Base-by-base conservation (phyloP, 2,113 vertebrate species). In the Lasiurus cinereus region DNA sequence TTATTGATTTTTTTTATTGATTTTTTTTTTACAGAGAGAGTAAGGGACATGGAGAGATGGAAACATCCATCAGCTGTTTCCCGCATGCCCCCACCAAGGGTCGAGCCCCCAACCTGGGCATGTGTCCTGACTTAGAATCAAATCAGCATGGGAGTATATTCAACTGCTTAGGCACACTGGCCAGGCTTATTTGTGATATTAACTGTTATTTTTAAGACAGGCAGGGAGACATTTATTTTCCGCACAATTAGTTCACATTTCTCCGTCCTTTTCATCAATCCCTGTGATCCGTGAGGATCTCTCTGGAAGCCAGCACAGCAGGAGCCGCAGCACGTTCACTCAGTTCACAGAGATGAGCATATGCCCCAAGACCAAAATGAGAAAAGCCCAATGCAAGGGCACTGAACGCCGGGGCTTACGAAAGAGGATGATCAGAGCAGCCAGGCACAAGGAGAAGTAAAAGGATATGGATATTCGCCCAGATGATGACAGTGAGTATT, bases 201-300 rank as follows among this genome's bases (percentile, higher is more conserved):
- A 93, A 93, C 69, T 50, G 3, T 46, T 93, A 6, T 96, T 95
- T 95, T 93, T 96, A 97, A 94, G 67, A 59, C 90, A 73, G 29
- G 92, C 78, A 92, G 50, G 16, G 69, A 88, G 50, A 94, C 9
- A n/a, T 67, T 43, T 88, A 91, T 95, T 93, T 96, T 54, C 91
- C 85, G 95, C 92, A 79, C 0, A 12, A 78, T 94, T 1, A 39
- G 76, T 87, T 96, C 97, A 97, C 48, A 84, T 76, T 80, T 86
- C 78, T 73, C 79, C 74, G 77, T 91, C 36, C n/a, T 94, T 88
- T 96, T 94, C 84, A 97, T 93, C 54, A 90, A 43, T 92, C n/a
- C 84, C 84, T 93, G 36, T 56, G 67, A 88, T 94, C 78, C 96
- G 48, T 52, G 72, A 31, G 39, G 24, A 43, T 70, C 66, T 36